Percentiles rank a stretch among this genome's conserved stretches.
These are phyloP conservation scores for Eptatretus atami DNA, from an alignment of 2,797 vertebrate genomes.

Conservation along the genomic window DNA sequence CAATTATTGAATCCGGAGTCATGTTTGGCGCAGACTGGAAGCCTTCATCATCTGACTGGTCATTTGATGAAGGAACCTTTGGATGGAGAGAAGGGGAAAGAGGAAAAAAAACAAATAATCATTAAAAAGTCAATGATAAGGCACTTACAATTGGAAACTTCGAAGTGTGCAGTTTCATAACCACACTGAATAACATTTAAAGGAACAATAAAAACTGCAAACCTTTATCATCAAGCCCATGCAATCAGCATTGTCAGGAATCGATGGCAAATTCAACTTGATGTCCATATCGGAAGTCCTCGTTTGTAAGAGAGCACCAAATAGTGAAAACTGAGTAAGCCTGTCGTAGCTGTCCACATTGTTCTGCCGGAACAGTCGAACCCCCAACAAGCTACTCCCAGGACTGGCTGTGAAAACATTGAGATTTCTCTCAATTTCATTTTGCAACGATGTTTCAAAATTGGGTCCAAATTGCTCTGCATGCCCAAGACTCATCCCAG, in stretches of 20 bases:
- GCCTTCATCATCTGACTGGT: conserved; percentile 86
- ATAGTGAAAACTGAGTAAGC: conserved; percentile 47
- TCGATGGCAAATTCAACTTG: conserved; percentile 45
- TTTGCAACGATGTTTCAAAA: not conserved
- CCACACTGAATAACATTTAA: not conserved
- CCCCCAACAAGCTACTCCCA: conserved; percentile 24
- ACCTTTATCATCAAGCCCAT: conserved; percentile 54
- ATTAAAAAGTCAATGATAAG: not conserved
- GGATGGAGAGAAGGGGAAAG: not conserved
- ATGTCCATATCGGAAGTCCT: conserved; percentile 56
- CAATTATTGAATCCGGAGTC: conserved; percentile 82
- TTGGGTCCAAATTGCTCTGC: not conserved
- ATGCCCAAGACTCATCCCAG: too few relatives aligned
- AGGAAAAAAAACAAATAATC: not conserved
- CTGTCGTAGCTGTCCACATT: conserved; percentile 28
- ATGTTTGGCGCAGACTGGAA: conserved; percentile 84
- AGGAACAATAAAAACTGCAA: not conserved
- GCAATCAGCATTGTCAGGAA: conserved; percentile 57
- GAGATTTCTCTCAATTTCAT: conserved; percentile 14
- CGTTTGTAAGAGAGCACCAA: conserved; percentile 60
- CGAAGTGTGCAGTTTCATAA: not conserved
- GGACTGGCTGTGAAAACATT: conserved; percentile 45
- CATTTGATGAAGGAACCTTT: conserved; percentile 51
- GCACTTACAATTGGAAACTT: too few relatives aligned
- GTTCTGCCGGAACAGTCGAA: conserved; percentile 20